These are phyloP conservation scores for Cylloceria caligata DNA, from an alignment of 2,888 invertebrate genomes.

Conservation along the genomic window DNA sequence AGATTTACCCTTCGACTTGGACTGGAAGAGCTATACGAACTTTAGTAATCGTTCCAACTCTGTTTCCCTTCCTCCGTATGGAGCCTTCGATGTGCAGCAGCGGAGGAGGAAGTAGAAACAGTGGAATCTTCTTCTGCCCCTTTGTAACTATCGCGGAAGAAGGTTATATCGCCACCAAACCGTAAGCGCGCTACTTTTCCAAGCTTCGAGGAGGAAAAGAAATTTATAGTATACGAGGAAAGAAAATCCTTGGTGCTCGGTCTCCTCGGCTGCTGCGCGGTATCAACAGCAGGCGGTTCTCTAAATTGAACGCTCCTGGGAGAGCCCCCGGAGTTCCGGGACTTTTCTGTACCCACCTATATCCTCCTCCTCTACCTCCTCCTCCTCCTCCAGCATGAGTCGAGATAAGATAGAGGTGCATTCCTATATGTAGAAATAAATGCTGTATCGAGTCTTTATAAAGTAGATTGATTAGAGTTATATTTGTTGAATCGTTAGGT, in stretches of 20 bases:
- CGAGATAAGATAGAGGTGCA: constrained; percentile 37
- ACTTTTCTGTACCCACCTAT: constrained; percentile 43
- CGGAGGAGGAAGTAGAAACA: constrained; percentile 51
- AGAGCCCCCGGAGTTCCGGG: constrained; percentile 53
- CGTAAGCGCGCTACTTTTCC: constrained; percentile 31
- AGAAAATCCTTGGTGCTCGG: constrained; percentile 51
- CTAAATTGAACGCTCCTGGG: constrained; percentile 64
- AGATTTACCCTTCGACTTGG: neutral
- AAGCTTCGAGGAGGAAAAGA: constrained; percentile 36
- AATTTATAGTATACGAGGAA: constrained; percentile 67
- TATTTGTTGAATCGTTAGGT: neutral
- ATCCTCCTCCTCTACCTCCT: constrained; percentile 22
- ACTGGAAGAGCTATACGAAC: constrained; percentile 64
- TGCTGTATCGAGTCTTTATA: constrained; percentile 10
- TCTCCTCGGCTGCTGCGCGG: constrained; percentile 13
- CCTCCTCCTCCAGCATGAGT: constrained; percentile 16
- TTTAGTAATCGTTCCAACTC: constrained; percentile 79
- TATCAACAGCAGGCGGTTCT: constrained; percentile 55
- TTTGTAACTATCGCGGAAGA: constrained; percentile 38
- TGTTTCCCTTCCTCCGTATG: constrained; percentile 49
- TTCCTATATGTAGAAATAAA: neutral
- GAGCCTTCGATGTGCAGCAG: constrained; percentile 43
- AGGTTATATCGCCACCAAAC: constrained; percentile 53
- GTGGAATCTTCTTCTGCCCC: constrained; percentile 51
- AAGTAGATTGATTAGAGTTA: constrained; percentile 7